phyloP scores from a whole-genome alignment of 2,113 vertebrate species.

The Nothocercus julius region DNA sequence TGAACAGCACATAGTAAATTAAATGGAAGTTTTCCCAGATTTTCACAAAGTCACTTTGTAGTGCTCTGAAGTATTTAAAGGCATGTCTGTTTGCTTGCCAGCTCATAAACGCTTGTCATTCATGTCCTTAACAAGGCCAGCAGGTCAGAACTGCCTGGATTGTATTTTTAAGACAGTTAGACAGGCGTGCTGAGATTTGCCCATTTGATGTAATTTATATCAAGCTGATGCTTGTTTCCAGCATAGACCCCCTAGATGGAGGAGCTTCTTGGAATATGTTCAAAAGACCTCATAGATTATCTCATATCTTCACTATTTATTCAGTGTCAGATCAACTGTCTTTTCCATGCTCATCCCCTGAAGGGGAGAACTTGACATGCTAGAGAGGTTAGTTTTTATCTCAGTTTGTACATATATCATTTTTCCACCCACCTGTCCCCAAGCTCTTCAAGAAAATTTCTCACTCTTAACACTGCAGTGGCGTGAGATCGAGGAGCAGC shows the following conservation, averaged over 20 bases:
- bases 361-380: slow-evolving; percentile 32
- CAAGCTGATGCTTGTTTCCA: slow-evolving; percentile 60
- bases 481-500: slow-evolving; percentile 15
- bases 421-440: slow-evolving; percentile 41
- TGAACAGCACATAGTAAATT: slow-evolving; percentile 33
- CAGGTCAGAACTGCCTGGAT: slow-evolving; percentile 46
- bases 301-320: slow-evolving; percentile 48
- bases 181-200: slow-evolving; percentile 69
- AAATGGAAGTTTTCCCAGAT: slow-evolving; percentile 46
- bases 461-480: slow-evolving; percentile 31
- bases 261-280: slow-evolving; percentile 19
- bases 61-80: slow-evolving; percentile 61
- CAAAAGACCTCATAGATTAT: slow-evolving; percentile 47
- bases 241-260: slow-evolving; percentile 38
- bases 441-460: slow-evolving; percentile 20
- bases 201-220: slow-evolving; percentile 54
- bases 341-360: slow-evolving; percentile 32
- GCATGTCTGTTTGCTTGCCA: slow-evolving; percentile 59
- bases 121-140: slow-evolving; percentile 53
- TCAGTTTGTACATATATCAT: slow-evolving; percentile 1
- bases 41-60: slow-evolving; percentile 55
- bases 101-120: slow-evolving; percentile 65
- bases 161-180: slow-evolving; percentile 27
- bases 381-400: slow-evolving; percentile 10
- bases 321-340: slow-evolving; percentile 20